Percentiles rank a stretch among this genome's conserved stretches.
These are phyloP conservation scores for Popillia japonica DNA, from an alignment of 1,140 invertebrate species.

Conservation along the genomic window DNA sequence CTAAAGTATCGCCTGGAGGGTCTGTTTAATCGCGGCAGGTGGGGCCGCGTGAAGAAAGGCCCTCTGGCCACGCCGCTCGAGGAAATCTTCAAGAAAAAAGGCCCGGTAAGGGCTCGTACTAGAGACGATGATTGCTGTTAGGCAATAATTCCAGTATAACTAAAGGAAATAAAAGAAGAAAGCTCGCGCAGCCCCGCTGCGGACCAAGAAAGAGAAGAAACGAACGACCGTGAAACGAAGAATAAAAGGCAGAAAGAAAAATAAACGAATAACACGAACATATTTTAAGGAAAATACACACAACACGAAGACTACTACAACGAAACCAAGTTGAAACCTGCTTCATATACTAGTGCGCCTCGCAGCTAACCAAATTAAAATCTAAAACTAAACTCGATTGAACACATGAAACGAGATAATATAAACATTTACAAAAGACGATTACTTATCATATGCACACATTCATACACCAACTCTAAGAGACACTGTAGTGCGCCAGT, in stretches of 20 bases:
- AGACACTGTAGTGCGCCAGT: constrained; percentile 3
- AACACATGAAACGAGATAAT: not conserved
- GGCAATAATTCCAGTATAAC: not conserved
- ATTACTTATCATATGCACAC: not conserved
- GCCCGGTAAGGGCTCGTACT: constrained; percentile 52
- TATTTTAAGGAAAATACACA: not conserved
- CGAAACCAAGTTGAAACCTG: constrained; percentile 32
- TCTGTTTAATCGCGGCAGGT: constrained; percentile 64
- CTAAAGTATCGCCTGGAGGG: constrained; percentile 56
- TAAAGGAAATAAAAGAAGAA: not conserved
- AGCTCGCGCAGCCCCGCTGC: not conserved
- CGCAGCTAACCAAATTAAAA: constrained; percentile 3
- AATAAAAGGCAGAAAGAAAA: not conserved
- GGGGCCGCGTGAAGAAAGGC: constrained; percentile 62
- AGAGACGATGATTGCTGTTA: constrained; percentile 50
- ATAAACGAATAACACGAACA: not conserved
- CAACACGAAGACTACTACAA: constrained; percentile 16
- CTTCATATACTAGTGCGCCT: constrained; percentile 34
- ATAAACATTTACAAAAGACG: not conserved
- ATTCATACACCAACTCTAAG: not conserved
- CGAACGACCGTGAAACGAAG: not conserved
- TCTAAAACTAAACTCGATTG: not conserved
- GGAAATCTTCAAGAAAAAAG: constrained; percentile 61
- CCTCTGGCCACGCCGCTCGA: constrained; percentile 63
- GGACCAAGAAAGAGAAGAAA: not conserved